Evolutionary conservation across 2,888 invertebrate genomes (phyloP), one percentile per base, ranked within the genome.

Genomic region (Gymnoscelis rufifasciata): DNA sequence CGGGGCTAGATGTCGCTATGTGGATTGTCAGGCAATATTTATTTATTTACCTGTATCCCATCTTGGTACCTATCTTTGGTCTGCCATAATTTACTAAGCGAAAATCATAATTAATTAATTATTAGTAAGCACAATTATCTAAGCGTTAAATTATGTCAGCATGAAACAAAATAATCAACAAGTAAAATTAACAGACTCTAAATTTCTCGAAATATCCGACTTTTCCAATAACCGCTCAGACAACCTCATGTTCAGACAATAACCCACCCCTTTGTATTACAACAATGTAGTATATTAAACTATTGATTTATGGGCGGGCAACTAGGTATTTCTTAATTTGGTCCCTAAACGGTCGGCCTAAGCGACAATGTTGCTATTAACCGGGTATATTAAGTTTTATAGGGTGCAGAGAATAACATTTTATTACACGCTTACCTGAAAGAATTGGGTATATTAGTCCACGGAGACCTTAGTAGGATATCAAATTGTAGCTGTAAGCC

Each of bases 311-410:
- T 73, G 61, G 56, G 57, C 52, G 46, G 57, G 60, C 54, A 55
- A 46, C 54, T 54, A 68, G 68, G 65, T 66, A 71, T 73, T 72
- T 74, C 70, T 70, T 72, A 72, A 74, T 74, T 72, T 66, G 64
- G 64, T 62, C 56, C 53, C 50, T 59, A 66, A 64, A 63, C 59
- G 60, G 58, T 54, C 50, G 61, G 41, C 60, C 54, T 62, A 52
- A 56, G 56, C 52, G 52, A 56, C 49, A 46, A 36, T 47, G 51
- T 52, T 23, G 43, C 47, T 51, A 47, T 58, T 55, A 52, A 37
- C 28, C 35, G 53, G 46, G 52, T 47, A 39, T 66, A 70, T 62
- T 59, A 59, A 60, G 62, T 57, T 70, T 68, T 70, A 69, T 68
- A 51, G 60, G 38, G 47, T 55, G 52, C 48, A 59, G 62, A 55